Conservation (phyloP, 2,888 invertebrate species). For the Podabrus alpinus region DNA sequence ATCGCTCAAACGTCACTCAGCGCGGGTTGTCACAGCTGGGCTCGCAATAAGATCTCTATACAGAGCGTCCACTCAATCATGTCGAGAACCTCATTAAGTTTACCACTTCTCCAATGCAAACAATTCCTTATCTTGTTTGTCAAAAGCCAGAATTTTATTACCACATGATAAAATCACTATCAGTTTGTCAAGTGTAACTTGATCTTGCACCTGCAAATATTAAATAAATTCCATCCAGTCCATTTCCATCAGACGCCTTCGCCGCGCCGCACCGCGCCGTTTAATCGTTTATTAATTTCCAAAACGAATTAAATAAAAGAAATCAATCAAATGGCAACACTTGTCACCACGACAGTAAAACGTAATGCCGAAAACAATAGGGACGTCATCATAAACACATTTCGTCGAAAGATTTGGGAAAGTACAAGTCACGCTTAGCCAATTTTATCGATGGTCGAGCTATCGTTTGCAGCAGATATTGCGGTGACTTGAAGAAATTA, state of each 20-base stretch:
- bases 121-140: conserved; percentile 42
- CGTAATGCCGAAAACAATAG: conserved; percentile 49
- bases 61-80: conserved; percentile 44
- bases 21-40: conserved; percentile 39
- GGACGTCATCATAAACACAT: conserved; percentile 57
- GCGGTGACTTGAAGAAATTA: conserved; percentile 55
- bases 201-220: conserved; percentile 19
- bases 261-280: too few relatives aligned
- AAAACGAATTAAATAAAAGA: conserved; percentile 21
- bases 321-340: conserved; percentile 37
- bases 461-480: conserved; percentile 55
- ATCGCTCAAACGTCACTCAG: conserved; percentile 46
- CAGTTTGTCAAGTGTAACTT: conserved; percentile 25
- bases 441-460: conserved; percentile 54
- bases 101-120: conserved; percentile 37
- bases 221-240: not conserved
- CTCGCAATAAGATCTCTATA: conserved; percentile 42
- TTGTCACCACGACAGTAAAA: conserved; percentile 34
- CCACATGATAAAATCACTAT: conserved; percentile 28
- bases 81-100: conserved; percentile 43
- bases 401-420: conserved; percentile 52
- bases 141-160: conserved; percentile 32
- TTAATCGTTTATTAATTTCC: not conserved
- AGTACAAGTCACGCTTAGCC: conserved; percentile 54
- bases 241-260: not conserved